Percentiles rank a stretch among this genome's conserved stretches.
phyloP scores from a whole-genome alignment of 1,140 invertebrate species.

The Chelonus insularis region DNA sequence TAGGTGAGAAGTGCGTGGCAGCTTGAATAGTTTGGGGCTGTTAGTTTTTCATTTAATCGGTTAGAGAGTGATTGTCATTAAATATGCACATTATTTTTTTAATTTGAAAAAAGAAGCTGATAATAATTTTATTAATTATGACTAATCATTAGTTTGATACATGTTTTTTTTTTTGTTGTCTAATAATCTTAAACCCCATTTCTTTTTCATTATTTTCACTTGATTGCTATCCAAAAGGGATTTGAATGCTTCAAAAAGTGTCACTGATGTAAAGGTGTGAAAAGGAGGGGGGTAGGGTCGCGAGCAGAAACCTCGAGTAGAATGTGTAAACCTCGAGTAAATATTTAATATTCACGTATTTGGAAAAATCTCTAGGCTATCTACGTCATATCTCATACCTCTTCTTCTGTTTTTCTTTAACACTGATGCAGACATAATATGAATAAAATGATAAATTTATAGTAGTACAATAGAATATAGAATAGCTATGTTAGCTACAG shows the following conservation, averaged over 20 bases:
- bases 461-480: constrained; percentile 7
- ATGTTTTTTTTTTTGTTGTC: constrained; percentile 30
- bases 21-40: constrained; percentile 42
- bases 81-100: constrained; percentile 43
- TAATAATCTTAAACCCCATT: constrained; percentile 6
- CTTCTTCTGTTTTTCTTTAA: constrained; percentile 9
- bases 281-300: neutral
- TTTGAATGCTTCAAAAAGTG: neutral
- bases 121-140: too few relatives aligned
- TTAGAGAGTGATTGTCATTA: constrained; percentile 59
- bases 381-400: constrained; percentile 4
- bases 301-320: neutral
- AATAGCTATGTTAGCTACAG: constrained; percentile 15
- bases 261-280: neutral
- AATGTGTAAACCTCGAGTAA: constrained; percentile 5
- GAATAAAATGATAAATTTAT: neutral
- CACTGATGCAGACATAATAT: constrained; percentile 16
- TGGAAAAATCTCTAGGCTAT: constrained; percentile 14
- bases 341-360: constrained; percentile 6
- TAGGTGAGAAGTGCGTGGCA: constrained; percentile 38
- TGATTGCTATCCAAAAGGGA: neutral
- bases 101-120: constrained; percentile 39
- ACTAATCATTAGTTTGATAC: too few relatives aligned
- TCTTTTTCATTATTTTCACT: constrained; percentile 28
- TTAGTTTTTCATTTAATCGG: constrained; percentile 44